Conservation (phyloP, 1,140 invertebrate genomes). For the Anthonomus grandis region DNA sequence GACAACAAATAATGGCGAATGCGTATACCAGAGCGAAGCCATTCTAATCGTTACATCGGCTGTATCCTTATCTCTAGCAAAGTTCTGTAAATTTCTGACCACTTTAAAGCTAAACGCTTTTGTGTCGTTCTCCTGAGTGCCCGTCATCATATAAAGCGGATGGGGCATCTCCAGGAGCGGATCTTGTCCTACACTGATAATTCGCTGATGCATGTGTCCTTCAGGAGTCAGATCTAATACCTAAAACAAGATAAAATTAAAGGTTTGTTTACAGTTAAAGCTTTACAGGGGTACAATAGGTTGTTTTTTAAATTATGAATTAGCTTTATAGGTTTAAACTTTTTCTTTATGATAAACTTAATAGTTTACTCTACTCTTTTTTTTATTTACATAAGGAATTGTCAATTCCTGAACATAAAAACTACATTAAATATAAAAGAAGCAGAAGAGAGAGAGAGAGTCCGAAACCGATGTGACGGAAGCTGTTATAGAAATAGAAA, state of each 20-base stretch:
- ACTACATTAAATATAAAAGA: no score
- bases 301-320: not conserved
- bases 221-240: slow-evolving; percentile 85
- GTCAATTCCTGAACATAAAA: no score
- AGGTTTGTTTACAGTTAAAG: not conserved
- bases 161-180: slow-evolving; percentile 55
- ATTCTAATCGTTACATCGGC: slow-evolving; percentile 63
- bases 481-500: no score
- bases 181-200: slow-evolving; percentile 81
- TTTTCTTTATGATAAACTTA: no score
- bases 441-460: no score
- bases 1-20: slow-evolving; percentile 80
- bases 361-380: no score
- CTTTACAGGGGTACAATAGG: not conserved
- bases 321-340: no score
- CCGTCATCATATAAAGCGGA: slow-evolving; percentile 53
- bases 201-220: slow-evolving; percentile 76
- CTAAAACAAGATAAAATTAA: no score
- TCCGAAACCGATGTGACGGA: no score
- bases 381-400: no score
- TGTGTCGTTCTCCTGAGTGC: slow-evolving; percentile 46
- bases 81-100: slow-evolving; percentile 51
- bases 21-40: slow-evolving; percentile 91
- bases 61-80: slow-evolving; percentile 36
- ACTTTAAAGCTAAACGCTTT: slow-evolving; percentile 67